These are phyloP conservation scores for Ploceus nigricollis DNA, from an alignment of 2,113 vertebrate genomes.

Conservation along the genomic window DNA sequence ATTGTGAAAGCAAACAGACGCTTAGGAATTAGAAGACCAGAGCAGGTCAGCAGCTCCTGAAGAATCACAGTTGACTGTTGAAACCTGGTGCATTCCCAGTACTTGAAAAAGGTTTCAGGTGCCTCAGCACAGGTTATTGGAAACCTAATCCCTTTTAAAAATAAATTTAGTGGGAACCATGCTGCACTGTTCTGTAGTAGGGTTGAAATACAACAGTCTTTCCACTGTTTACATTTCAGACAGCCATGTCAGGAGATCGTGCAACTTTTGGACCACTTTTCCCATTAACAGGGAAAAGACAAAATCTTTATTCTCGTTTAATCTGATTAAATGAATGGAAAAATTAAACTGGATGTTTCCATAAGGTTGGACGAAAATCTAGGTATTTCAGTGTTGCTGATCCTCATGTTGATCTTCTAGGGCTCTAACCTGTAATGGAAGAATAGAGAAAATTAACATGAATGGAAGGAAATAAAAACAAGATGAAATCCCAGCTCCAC, in stretches of 20 bases:
- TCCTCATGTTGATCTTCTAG: not conserved
- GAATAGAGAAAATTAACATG: not conserved
- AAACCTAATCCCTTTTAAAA: not conserved
- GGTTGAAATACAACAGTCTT: not conserved
- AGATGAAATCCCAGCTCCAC: not conserved
- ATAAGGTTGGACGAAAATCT: not conserved
- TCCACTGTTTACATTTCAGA: not conserved
- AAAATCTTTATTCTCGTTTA: not conserved
- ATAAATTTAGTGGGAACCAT: not conserved
- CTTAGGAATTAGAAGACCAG: not conserved
- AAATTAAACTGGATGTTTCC: not conserved
- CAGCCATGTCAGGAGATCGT: rapidly evolving
- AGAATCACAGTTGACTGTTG: not conserved
- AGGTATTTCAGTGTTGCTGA: not conserved
- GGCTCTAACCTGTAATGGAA: not conserved
- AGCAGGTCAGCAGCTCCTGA: not conserved
- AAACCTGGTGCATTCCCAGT: not conserved
- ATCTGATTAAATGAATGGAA: not conserved
- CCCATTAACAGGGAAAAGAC: not conserved
- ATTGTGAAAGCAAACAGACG: not conserved
- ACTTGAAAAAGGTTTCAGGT: not conserved
- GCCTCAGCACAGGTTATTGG: not conserved
- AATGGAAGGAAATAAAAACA: not conserved
- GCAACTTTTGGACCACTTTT: not conserved
- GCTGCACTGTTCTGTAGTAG: not conserved